Evolutionary conservation across 1,140 invertebrate species (phyloP).

Genomic region (Tetragonula clypearis): DNA sequence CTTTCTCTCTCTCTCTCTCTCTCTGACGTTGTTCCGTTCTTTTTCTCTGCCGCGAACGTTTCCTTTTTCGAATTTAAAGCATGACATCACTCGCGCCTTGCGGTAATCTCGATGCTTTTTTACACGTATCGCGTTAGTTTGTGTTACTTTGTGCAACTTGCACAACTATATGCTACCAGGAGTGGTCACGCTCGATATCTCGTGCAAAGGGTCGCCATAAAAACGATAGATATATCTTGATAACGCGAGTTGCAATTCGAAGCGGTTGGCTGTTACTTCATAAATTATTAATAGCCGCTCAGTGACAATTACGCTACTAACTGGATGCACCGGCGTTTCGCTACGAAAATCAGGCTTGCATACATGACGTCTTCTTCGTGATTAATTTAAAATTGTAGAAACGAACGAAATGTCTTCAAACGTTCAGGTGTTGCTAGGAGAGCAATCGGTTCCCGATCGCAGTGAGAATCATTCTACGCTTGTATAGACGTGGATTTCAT

Average conservation of each 20-base stretch:
- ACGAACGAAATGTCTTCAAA: too few relatives aligned
- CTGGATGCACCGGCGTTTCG: not conserved
- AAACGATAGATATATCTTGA: conserved; percentile 4
- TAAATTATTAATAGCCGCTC: conserved; percentile 13
- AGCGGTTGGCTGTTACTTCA: not conserved
- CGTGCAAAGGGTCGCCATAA: not conserved
- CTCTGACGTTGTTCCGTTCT: conserved; percentile 10
- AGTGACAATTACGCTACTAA: conserved; percentile 1
- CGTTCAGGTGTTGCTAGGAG: too few relatives aligned
- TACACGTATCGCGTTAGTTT: conserved; percentile 16
- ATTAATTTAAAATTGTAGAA: too few relatives aligned
- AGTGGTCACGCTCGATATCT: conserved; percentile 13
- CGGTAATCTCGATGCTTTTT: conserved; percentile 41
- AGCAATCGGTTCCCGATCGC: too few relatives aligned
- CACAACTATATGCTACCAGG: not conserved
- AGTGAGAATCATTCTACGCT: too few relatives aligned
- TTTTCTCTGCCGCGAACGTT: conserved; percentile 40
- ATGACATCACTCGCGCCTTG: conserved; percentile 61
- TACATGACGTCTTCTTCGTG: not conserved
- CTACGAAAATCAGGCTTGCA: not conserved
- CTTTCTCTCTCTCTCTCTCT: conserved; percentile 9
- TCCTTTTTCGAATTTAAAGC: conserved; percentile 64
- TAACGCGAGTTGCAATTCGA: not conserved
- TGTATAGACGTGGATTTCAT: too few relatives aligned
- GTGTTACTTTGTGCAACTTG: conserved; percentile 22